Conservation (phyloP, 2,888 invertebrate genomes). For the Amiota communis region DNA sequence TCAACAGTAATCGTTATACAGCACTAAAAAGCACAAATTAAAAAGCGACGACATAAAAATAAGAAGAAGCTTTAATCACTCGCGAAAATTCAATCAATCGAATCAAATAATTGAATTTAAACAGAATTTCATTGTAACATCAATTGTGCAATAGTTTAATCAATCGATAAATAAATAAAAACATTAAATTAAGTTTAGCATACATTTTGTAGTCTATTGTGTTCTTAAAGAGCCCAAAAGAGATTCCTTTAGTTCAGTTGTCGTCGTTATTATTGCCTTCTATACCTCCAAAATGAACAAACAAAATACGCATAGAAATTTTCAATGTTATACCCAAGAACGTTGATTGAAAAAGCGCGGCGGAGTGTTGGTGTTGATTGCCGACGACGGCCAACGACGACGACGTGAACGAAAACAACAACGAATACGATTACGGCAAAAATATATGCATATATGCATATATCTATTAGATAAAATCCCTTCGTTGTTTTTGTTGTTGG, state of each 20-base stretch:
- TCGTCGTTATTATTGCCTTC: background rate
- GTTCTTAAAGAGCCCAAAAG: too few species aligned
- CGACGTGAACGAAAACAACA: background rate
- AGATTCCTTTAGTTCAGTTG: too few species aligned
- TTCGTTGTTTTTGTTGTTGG: background rate
- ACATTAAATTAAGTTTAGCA: background rate
- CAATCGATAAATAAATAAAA: background rate
- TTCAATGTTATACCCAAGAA: constrained; percentile 16
- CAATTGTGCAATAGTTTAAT: background rate
- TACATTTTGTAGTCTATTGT: too few species aligned
- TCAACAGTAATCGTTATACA: background rate
- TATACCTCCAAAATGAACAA: background rate
- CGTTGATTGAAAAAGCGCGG: constrained; percentile 13
- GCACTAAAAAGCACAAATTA: background rate
- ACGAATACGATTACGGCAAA: background rate
- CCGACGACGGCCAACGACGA: background rate
- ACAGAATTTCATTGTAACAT: background rate
- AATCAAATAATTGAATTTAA: background rate
- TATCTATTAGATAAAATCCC: constrained; percentile 1
- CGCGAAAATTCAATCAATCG: background rate
- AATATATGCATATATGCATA: background rate
- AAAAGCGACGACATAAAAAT: background rate
- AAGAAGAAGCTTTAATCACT: background rate
- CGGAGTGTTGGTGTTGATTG: constrained; percentile 10
- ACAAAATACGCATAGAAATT: constrained; percentile 8